A percentile compares a stretch with the other conserved stretches of the same genome.
Conservation (phyloP, 2,113 vertebrate genomes). For the Varanus komodoensis region DNA sequence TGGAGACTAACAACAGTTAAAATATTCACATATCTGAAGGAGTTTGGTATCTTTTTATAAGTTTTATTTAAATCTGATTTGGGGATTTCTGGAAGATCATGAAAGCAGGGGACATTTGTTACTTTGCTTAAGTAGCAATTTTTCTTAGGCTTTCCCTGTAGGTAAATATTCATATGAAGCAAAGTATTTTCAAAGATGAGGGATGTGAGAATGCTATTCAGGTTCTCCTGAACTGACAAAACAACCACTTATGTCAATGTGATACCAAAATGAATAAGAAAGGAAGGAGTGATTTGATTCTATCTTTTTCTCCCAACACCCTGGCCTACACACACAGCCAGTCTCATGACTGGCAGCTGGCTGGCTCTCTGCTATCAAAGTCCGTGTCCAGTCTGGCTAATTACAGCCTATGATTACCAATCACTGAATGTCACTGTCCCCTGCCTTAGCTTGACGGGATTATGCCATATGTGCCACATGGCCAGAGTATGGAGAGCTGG, state of each 20-base stretch:
- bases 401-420: slow-evolving; percentile 91
- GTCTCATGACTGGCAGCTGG: slow-evolving; percentile 86
- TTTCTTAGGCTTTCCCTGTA: too few relatives aligned
- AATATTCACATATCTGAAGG: too few relatives aligned
- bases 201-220: background rate
- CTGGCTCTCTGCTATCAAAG: slow-evolving; percentile 84
- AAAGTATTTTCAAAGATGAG: background rate
- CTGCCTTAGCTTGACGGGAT: slow-evolving; percentile 88
- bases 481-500: slow-evolving; percentile 73
- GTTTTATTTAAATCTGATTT: too few relatives aligned
- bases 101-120: background rate
- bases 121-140: background rate
- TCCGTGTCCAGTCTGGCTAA: slow-evolving; percentile 85
- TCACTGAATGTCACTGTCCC: slow-evolving; percentile 83
- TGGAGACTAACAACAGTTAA: too few relatives aligned
- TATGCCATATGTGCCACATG: slow-evolving; percentile 91
- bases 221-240: background rate
- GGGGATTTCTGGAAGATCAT: background rate
- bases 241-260: background rate
- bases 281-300: background rate
- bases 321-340: background rate
- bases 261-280: background rate
- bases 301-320: background rate
- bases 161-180: background rate
- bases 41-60: too few relatives aligned